These are phyloP conservation scores for Petrocephalus microphthalmus DNA, from an alignment of 2,113 vertebrate species.

Conservation along the genomic window DNA sequence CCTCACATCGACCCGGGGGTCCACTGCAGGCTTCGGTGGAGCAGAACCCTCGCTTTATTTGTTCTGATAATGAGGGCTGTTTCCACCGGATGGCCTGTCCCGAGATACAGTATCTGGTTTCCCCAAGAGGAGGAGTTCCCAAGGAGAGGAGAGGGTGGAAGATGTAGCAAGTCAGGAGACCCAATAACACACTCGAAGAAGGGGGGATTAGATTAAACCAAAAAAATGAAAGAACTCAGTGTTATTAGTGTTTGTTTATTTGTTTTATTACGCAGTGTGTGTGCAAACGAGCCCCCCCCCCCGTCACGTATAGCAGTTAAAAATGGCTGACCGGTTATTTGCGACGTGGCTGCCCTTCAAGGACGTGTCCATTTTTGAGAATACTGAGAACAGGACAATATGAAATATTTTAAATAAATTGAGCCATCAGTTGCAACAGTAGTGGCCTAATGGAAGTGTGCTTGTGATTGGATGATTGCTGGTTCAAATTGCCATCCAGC, in stretches of 20 bases:
- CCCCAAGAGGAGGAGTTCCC: background rate
- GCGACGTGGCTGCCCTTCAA: background rate
- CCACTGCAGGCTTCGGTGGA: no score
- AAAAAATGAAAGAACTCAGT: background rate
- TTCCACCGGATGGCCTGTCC: constrained; percentile 8
- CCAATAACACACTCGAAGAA: background rate
- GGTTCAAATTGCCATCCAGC: no score
- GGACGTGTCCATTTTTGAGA: background rate
- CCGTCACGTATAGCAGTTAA: background rate
- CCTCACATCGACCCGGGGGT: no score
- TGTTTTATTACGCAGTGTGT: background rate
- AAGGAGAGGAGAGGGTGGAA: background rate
- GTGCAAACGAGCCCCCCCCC: background rate
- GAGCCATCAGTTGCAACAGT: background rate
- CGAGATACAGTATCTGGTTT: constrained; percentile 17
- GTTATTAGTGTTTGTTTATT: background rate
- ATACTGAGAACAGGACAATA: background rate
- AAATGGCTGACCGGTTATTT: background rate
- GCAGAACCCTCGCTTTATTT: background rate
- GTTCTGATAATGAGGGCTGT: background rate
- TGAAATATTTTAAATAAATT: background rate
- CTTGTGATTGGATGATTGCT: no score
- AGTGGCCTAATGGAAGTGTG: background rate
- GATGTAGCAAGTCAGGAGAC: background rate
- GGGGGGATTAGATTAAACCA: background rate